Base-by-base conservation (phyloP, 2,113 vertebrate genomes). In the Willisornis vidua region DNA sequence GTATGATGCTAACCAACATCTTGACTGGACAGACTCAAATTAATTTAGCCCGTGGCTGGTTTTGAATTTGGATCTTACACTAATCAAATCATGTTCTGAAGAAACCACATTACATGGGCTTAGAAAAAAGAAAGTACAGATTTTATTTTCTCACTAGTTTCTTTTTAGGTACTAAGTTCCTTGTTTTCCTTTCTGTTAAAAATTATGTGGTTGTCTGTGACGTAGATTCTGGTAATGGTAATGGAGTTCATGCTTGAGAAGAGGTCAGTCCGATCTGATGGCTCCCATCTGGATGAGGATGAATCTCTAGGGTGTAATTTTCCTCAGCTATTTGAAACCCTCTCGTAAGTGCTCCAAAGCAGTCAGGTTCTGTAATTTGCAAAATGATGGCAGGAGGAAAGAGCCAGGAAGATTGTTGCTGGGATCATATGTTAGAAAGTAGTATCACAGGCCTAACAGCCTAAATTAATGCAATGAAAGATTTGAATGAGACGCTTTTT, bases 281-380 rank as follows among this genome's bases (percentile, higher is more conserved):
- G 65, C 93, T 95, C 90, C 93, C 82, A 90, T 95, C 85, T 96
- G 93, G 55, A 84, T 81, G 66, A 85, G 73, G 70, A 41, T 61
- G 22, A 48, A 81, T 89, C 93, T 92, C 93, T 63, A 65, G 90
- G 85, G 90, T 96, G 20, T 89, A 75, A 92, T 97, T 96, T 96
- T 92, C 93, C 37, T 90, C 24, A 90, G 92, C 73, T 89, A 61
- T 93, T 88, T 96, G 86, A 95, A 96, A 93, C 87, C 67, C 23
- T 88, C 89, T 87, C 31, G 0, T 84, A 72, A 96, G 85, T 87
- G 73, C 66, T 94, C 65, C 83, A 87, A 58, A 92, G 78, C 87
- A 91, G 14, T 92, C 86, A 65, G 61, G 58, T 84, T 94, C 92
- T 81, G 23, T 93, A 93, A 93, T 86, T 96, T 94, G 85, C 67